Conservation (phyloP, 2,113 vertebrate genomes). For the Varanus salvator region DNA sequence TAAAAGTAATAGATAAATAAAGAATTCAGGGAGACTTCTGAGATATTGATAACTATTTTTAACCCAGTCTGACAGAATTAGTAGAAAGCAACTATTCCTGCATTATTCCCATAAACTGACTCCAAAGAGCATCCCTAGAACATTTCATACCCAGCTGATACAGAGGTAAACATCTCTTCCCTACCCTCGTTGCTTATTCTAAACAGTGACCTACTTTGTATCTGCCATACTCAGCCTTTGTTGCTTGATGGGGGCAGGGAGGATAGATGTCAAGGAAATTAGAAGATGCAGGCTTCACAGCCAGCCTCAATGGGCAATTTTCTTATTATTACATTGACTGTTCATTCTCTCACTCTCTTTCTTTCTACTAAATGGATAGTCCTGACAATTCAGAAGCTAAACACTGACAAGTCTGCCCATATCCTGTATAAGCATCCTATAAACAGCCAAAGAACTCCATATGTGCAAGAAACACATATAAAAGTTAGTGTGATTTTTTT, state of each 20-base stretch:
- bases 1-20: background rate
- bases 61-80: background rate
- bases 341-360: background rate
- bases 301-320: slow-evolving; percentile 2
- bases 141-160: background rate
- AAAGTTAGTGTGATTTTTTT: background rate
- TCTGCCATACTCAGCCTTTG: background rate
- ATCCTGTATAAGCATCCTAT: background rate
- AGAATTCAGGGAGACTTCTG: background rate
- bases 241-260: background rate
- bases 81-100: background rate
- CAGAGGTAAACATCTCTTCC: slow-evolving; percentile 1
- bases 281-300: background rate
- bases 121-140: background rate
- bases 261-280: slow-evolving; percentile 3
- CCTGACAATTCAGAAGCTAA: background rate
- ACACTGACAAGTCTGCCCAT: background rate
- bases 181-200: background rate
- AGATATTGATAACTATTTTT: background rate
- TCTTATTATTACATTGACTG: background rate
- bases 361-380: background rate
- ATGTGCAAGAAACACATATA: background rate
- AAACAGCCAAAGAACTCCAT: background rate
- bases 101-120: background rate
- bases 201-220: slow-evolving; percentile 28